Base-by-base conservation (phyloP, 1,140 invertebrate species). In the Euschistus heros region DNA sequence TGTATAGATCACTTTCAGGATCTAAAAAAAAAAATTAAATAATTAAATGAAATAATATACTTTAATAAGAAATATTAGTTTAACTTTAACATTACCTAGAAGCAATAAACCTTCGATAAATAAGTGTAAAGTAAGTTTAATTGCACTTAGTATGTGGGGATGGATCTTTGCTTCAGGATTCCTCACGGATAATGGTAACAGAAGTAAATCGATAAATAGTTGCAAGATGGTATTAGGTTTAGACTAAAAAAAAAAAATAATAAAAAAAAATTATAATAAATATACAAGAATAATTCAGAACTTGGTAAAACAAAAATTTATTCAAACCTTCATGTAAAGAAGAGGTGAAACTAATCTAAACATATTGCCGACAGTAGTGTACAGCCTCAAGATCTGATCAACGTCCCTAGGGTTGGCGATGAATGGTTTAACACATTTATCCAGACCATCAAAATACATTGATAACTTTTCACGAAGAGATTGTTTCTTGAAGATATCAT, bases 221-320 rank as follows among this genome's bases (percentile, higher is more conserved):
- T 70, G 67, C 5, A 70, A 62, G 15, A 70, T 17, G 26, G 33
- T 70, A 44, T 67, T 70, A 0, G 69, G 57, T 62, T 59, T 65
- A 14, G 67, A 70, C 69, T 70, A 44, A 27, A 64, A 54, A 47
- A 63, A 50, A 47, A 50, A 63, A 50, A 50, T 27, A 15, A 57
- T 57, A 22, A 57, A 57, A 20, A 57, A 26, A 18, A 60, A 60
- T 6, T 42, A 24, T 42, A 15, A 50, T 47, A 27, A 47, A 66
- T 55, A 7, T 18, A 18, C 2, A 20, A 17, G 3, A 18, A 33
- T 37, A 37, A 20, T 61, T 24, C 6, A 61, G 27, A 33, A 63
- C 14, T 13, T 8, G 18, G 26, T n/a, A n/a, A 44, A 46, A 63
- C 13, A n/a, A 10, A 47, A 2, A 52, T 18, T 47, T n/a, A 63